Base-by-base conservation (phyloP, 2,797 vertebrate genomes). In the Megalops cyprinoides region DNA sequence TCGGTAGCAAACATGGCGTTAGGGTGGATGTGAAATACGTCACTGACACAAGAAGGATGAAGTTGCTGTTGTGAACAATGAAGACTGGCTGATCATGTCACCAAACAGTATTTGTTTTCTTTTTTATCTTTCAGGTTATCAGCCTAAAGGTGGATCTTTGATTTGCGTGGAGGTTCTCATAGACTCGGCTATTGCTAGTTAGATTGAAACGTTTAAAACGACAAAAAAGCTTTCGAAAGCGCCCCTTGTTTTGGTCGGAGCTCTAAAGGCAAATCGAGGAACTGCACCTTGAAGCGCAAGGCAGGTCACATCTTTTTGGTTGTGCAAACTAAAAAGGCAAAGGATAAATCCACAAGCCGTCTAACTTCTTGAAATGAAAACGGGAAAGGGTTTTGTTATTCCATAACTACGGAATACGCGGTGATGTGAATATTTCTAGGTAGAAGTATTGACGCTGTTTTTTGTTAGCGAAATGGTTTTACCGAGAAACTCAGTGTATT, bases 251-350 rank as follows among this genome's bases (percentile, higher is more conserved):
- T 23, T 6, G 39, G 44, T 71, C 44, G 67, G 67, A 23, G 67
- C 37, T 71, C 67, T 71, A 71, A 44, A 71, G 67, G 67, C 67
- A 71, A 44, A 71, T 8, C 37, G n/a, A 71, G 67, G 67, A 71
- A 71, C 39, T 71, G 67, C 67, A 71, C 39, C 0, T 71, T 44
- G 20, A 1, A 53, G 34, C 34, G 60, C 34, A 42, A 42, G 65
- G 67, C 10, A 10, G 67, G 20, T 44, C 23, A 65, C 53, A 14
- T 60, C 12, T 15, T 62, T 3, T 31, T 12, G 31, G 12, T 28
- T 10, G 25, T 28, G 67, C 67, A 42, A 2, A n/a, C 4, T 3
- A 23, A 23, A 39, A 37, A 42, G 20, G 37, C 9, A 71, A 71
- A 71, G 15, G 67, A 71, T 42, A 39, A 71, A 44, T 42, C 39